These are phyloP conservation scores for Anarrhichthys ocellatus DNA, from an alignment of 2,113 vertebrate species.

Conservation along the genomic window DNA sequence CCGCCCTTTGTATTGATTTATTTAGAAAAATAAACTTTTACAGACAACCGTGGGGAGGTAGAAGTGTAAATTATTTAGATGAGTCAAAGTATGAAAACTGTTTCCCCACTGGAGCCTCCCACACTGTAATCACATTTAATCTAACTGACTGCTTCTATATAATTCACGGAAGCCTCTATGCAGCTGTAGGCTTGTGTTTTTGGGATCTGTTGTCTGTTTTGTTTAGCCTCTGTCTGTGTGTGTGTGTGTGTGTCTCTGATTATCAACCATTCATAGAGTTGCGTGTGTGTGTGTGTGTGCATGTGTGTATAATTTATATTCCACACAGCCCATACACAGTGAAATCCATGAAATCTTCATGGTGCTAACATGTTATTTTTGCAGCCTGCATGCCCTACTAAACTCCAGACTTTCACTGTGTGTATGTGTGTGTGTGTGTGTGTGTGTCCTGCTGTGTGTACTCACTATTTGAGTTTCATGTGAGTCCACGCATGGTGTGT, in stretches of 20 bases:
- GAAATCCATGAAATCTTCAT: conserved; percentile 62
- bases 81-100: conserved; percentile 19
- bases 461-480: conserved; percentile 30
- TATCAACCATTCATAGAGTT: neutral
- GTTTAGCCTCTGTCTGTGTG: conserved; percentile 7
- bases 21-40: conserved; percentile 24
- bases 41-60: neutral
- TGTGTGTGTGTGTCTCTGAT: conserved; percentile 4
- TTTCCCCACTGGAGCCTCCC: neutral
- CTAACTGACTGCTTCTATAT: conserved; percentile 37
- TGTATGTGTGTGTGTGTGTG: conserved; percentile 32
- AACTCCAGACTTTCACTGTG: conserved; percentile 31
- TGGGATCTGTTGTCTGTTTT: neutral
- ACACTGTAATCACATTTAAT: conserved; percentile 15
- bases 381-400: conserved; percentile 45
- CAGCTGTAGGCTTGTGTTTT: neutral
- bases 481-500: conserved; percentile 36
- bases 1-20: neutral
- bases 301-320: conserved; percentile 53
- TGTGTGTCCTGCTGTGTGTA: conserved; percentile 7
- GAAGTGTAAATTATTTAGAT: conserved; percentile 37
- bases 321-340: neutral
- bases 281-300: neutral
- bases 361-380: conserved; percentile 13
- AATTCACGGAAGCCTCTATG: conserved; percentile 20